Conservation (phyloP, 2,888 invertebrate genomes). For the Mythimna ferrago region DNA sequence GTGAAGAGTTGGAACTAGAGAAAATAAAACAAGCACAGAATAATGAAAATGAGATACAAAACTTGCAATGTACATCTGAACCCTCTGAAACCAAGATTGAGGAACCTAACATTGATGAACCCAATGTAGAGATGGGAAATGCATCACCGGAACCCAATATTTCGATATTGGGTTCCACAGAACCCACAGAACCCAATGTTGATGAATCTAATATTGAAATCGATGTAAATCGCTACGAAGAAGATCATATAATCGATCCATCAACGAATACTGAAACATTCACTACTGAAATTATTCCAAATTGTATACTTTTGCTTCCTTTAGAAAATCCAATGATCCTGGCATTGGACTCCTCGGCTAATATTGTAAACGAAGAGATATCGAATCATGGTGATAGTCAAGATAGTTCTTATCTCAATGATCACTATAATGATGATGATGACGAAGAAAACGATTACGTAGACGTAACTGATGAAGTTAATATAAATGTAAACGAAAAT, state of each 20-base stretch:
- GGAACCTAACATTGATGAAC: not conserved
- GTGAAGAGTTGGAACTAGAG: conserved; percentile 80
- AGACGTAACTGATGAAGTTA: conserved; percentile 68
- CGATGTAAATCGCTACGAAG: conserved; percentile 56
- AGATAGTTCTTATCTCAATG: not conserved
- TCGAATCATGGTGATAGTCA: conserved; percentile 50
- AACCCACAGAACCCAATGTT: conserved; percentile 22
- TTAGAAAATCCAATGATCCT: conserved; percentile 38
- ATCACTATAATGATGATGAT: conserved; percentile 55
- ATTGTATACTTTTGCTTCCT: conserved; percentile 21
- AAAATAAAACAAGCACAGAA: conserved; percentile 61
- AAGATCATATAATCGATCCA: conserved; percentile 68
- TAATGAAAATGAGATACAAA: conserved; percentile 50
- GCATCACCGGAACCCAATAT: not conserved
- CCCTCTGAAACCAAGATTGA: conserved; percentile 53
- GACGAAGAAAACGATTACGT: conserved; percentile 69
- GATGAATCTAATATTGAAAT: conserved; percentile 57
- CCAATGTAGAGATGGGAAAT: not conserved
- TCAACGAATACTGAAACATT: conserved; percentile 61
- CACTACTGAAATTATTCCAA: conserved; percentile 45
- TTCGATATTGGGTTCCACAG: not conserved
- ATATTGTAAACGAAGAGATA: conserved; percentile 35
- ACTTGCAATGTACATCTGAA: conserved; percentile 65
- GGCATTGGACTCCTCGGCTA: conserved; percentile 23
- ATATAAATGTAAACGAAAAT: conserved; percentile 37